Evolutionary conservation across 2,113 vertebrate genomes (phyloP), one percentile per base, ranked within the genome.

Genomic region (Montifringilla adamsi): DNA sequence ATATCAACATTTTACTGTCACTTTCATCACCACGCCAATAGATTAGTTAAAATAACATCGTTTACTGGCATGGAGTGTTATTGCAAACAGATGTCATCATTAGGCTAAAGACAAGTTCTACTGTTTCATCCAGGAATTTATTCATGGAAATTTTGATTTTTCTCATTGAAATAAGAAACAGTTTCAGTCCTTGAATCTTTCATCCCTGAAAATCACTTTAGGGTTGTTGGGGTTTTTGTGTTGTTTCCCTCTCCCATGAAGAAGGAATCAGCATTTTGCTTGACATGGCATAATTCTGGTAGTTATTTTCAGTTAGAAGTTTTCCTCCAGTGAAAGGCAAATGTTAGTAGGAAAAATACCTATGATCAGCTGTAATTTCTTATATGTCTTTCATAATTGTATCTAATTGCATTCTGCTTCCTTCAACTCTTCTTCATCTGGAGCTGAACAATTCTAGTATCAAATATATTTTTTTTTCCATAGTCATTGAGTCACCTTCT

Each of bases 1-100:
- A 87, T 73, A 90, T 97, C 96, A 95, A 94, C 95, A 84, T 93
- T 93, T 94, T 90, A 72, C 84, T 94, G 86, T 96, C 95, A 94
- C 93, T 96, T 96, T 97, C 89, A 96, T 87, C 86, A 1, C 84
- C 56, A 91, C 31, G 88, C 95, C 90, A 95, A 95, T 89, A 92
- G 85, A 95, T 75, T 92, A 93, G 91, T 87, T 89, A 95, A 95
- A 96, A 96, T 95, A 96, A 95, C 81, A 95, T 94, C 31, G 39
- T 95, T 97, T 94, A 93, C 84, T 92, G 89, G 90, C 85, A 59
- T 68, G 58, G 23, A 73, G 84, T 41, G 52, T 95, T 97, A 97
- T 60, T 97, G 92, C 91, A 96, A 95, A 91, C 95, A 96, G 93
- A 95, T 96, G 93, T 95, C 76, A 68, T 94, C 33, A 6, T 85